Percentiles rank a stretch among this genome's conserved stretches.
These are phyloP conservation scores for Batillaria attramentaria DNA, from an alignment of 1,140 invertebrate genomes.

Conservation along the genomic window DNA sequence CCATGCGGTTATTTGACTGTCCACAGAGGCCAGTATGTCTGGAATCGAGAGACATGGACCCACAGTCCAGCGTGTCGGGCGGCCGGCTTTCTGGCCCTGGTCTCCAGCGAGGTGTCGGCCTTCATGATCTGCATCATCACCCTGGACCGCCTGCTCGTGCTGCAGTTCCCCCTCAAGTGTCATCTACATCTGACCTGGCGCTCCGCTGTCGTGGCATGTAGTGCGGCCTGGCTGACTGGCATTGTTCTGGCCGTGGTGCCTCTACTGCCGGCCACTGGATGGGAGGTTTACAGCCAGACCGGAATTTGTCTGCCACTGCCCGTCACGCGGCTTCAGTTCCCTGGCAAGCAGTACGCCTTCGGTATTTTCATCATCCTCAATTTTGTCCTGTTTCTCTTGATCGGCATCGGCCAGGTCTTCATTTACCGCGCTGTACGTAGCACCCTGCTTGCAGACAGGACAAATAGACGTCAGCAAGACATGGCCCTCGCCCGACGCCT, in stretches of 20 bases:
- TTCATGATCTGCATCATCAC: constrained; percentile 18
- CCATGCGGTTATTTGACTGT: too few species aligned
- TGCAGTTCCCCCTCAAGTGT: neutral
- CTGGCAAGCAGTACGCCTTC: neutral
- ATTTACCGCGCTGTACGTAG: neutral
- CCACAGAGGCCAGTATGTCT: neutral
- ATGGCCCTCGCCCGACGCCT: too few species aligned
- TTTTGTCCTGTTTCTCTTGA: constrained; percentile 1
- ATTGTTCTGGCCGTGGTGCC: neutral
- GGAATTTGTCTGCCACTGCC: constrained; percentile 7
- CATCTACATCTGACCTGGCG: neutral
- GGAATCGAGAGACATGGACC: constrained; percentile 5
- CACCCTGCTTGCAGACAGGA: too few species aligned
- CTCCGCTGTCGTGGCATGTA: neutral
- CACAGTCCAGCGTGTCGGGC: neutral
- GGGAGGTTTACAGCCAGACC: constrained; percentile 5
- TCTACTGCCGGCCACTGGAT: neutral
- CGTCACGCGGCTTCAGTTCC: neutral
- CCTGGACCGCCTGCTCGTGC: neutral
- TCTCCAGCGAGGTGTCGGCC: constrained; percentile 16
- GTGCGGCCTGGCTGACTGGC: neutral
- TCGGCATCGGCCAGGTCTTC: neutral
- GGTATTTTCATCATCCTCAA: neutral
- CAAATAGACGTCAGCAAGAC: too few species aligned
- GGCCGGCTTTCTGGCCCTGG: constrained; percentile 4